Percentiles rank a stretch among this genome's conserved stretches.
Evolutionary conservation across 2,888 invertebrate species (phyloP).

Genomic region (Cerastis leucographa): DNA sequence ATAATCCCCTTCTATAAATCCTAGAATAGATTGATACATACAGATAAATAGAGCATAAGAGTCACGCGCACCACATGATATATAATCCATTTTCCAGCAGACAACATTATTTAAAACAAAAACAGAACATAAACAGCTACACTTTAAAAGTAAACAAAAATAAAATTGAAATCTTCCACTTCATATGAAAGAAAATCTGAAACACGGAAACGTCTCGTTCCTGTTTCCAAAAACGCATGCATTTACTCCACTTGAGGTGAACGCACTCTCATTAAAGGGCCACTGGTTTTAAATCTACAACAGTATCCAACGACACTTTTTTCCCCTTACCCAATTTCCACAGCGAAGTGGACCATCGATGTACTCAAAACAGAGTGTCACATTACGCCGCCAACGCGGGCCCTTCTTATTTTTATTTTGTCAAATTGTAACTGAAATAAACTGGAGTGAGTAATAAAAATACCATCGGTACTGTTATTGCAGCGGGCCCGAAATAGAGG

Average conservation of each 20-base stretch:
- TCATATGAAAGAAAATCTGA: slow-evolving; percentile 73
- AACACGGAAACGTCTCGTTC: slow-evolving; percentile 84
- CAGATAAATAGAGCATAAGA: slow-evolving; percentile 57
- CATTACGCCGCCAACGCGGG: slow-evolving; percentile 76
- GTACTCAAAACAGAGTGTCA: slow-evolving; percentile 76
- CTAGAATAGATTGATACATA: slow-evolving; percentile 56
- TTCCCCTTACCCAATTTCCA: slow-evolving; percentile 1
- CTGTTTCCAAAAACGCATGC: slow-evolving; percentile 84
- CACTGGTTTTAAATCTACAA: slow-evolving; percentile 78
- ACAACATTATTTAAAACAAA: slow-evolving; percentile 38
- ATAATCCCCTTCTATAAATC: slow-evolving; percentile 52
- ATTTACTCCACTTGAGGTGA: slow-evolving; percentile 84
- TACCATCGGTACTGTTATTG: slow-evolving; percentile 90
- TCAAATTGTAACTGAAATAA: slow-evolving; percentile 91
- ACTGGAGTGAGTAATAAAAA: slow-evolving; percentile 89
- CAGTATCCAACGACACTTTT: slow-evolving; percentile 72
- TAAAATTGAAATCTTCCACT: slow-evolving; percentile 68
- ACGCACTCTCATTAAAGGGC: slow-evolving; percentile 89
- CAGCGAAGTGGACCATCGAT: slow-evolving; percentile 64
- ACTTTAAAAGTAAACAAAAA: slow-evolving; percentile 63
- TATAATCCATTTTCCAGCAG: slow-evolving; percentile 42
- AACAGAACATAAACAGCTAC: slow-evolving; percentile 48
- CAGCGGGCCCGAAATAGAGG: slow-evolving; percentile 83
- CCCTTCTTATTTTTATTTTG: slow-evolving; percentile 90
- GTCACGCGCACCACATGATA: slow-evolving; percentile 21